A percentile compares a stretch with the other conserved stretches of the same genome.
Conservation (phyloP, 2,888 invertebrate species). For the Dryomyza anilis region DNA sequence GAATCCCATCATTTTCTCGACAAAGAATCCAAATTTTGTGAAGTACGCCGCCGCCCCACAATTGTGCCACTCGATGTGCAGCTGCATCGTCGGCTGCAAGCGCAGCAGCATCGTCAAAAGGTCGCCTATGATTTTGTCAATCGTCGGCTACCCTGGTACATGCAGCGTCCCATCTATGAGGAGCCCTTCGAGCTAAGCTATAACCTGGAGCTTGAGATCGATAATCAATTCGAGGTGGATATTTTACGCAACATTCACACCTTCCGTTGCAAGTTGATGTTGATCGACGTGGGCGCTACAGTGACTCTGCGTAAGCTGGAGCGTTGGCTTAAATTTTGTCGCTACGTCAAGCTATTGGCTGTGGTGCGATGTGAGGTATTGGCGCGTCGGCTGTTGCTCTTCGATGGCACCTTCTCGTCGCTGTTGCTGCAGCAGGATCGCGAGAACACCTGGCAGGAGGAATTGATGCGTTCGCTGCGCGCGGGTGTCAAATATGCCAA, state of each 20-base stretch:
- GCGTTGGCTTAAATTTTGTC: conserved; percentile 50
- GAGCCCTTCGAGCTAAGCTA: conserved; percentile 35
- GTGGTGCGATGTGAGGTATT: conserved; percentile 43
- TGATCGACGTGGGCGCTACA: conserved; percentile 45
- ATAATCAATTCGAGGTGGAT: conserved; percentile 37
- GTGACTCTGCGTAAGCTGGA: conserved; percentile 40
- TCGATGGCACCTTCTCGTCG: conserved; percentile 37
- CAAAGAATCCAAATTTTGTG: conserved; percentile 10
- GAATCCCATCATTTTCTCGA: not conserved
- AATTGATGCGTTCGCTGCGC: conserved; percentile 39
- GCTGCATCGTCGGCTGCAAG: conserved; percentile 18
- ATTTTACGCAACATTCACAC: conserved; percentile 41
- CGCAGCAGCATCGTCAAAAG: conserved; percentile 39
- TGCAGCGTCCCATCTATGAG: conserved; percentile 38
- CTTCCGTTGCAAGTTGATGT: conserved; percentile 44
- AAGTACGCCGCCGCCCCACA: conserved; percentile 15
- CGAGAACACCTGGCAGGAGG: conserved; percentile 45
- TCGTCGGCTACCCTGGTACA: conserved; percentile 42
- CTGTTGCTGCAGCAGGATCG: conserved; percentile 40
- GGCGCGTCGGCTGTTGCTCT: conserved; percentile 39
- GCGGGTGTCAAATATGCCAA: conserved; percentile 40
- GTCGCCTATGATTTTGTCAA: conserved; percentile 48
- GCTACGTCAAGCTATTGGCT: conserved; percentile 43
- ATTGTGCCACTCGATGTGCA: conserved; percentile 39
- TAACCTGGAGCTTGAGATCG: conserved; percentile 36